Evolutionary conservation across 2,113 vertebrate genomes (phyloP), one percentile per base, ranked within the genome.

Genomic region (Typhlomys cinereus): DNA sequence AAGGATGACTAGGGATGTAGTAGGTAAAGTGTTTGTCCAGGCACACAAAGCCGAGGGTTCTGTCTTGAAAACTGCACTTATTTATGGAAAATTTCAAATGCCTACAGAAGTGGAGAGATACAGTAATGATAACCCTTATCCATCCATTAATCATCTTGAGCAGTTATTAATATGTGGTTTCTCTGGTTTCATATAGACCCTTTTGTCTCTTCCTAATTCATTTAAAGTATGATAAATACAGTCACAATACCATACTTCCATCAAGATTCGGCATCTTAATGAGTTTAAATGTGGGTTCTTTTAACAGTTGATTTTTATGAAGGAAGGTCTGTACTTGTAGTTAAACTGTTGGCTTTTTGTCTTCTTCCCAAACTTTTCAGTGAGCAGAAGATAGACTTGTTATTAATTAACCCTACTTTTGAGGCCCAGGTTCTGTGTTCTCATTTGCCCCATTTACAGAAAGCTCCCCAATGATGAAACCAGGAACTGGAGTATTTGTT

Each of bases 141-240:
- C 62, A n/a, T 34, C 69, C 44, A 9, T 64, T 76, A 21, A 46
- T 71, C 87, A 84, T 34, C 57, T 91, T 92, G 54, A 59, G 70
- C 59, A 73, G 12, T 82, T 89, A 52, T 13, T 29, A 31, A 5
- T 44, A 50, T 18, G 0, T 78, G n/a, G 61, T 57, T 50, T 62
- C 34, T 54, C 69, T 78, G 27, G 59, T 79, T 82, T 93, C 61
- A n/a, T 50, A 6, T 41, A 5, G 64, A 44, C 12, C 36, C 1
- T 87, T 92, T 5, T 7, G 17, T 29, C 18, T 34, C 25, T n/a
- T 44, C 36, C 21, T 36, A 44, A 0, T 88, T 86, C 81, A 73
- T 95, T 91, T 89, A 81, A 90, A 87, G 91, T 46, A 92, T n/a
- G n/a, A n/a, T n/a, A n/a, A 18, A 46, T 39, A 76, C 23, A 79